Percentiles rank a stretch among this genome's conserved stretches.
phyloP scores from a whole-genome alignment of 2,113 vertebrate genomes.

The Oryzias celebensis region DNA sequence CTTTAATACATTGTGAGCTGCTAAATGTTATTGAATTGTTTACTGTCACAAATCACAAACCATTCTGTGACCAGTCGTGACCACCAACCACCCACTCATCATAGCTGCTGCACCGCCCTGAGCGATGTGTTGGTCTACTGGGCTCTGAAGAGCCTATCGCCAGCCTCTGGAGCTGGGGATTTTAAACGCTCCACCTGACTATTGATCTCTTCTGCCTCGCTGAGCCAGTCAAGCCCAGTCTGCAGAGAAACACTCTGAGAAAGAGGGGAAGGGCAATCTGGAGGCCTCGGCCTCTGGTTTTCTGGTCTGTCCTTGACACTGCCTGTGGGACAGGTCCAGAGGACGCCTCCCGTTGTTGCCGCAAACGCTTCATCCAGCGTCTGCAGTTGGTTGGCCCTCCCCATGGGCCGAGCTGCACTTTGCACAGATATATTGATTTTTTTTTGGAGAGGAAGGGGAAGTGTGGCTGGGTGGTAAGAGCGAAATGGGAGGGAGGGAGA shows the following conservation, averaged over 20 bases:
- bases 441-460: conserved; percentile 61
- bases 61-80: conserved; percentile 62
- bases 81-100: conserved; percentile 20
- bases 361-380: conserved; percentile 43
- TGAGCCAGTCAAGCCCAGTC: conserved; percentile 41
- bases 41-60: conserved; percentile 68
- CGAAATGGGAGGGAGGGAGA: conserved; percentile 21
- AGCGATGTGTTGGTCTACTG: conserved; percentile 44
- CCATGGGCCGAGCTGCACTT: conserved; percentile 74
- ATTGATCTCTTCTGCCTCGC: conserved; percentile 73
- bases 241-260: conserved; percentile 17
- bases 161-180: conserved; percentile 73
- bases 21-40: conserved; percentile 74
- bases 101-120: conserved; percentile 37
- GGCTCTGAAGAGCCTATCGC: conserved; percentile 67
- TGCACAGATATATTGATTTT: conserved; percentile 81
- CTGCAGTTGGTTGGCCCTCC: conserved; percentile 56
- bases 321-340: conserved; percentile 70
- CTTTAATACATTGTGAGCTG: conserved; percentile 42
- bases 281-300: conserved; percentile 54
- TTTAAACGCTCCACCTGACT: conserved; percentile 83
- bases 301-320: conserved; percentile 79
- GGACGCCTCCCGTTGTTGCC: conserved; percentile 62
- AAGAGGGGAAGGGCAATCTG: conserved; percentile 41
- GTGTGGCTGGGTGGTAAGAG: conserved; percentile 55